Conservation (phyloP, 30 jellyfish, hydroid and myxozoan genomes). For the Aurelia aurita region DNA sequence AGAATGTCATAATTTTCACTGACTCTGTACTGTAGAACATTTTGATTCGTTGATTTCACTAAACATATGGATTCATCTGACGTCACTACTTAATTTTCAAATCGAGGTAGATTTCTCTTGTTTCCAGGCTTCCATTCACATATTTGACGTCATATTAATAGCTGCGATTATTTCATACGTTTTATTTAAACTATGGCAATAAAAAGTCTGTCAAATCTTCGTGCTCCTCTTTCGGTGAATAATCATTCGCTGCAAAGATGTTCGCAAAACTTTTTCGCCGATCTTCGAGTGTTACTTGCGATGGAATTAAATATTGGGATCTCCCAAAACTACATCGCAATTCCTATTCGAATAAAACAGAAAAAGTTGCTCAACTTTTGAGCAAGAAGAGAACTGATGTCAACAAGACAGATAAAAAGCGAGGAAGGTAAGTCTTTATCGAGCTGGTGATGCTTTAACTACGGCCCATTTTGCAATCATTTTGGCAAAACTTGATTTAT, state of each 20-base stretch:
- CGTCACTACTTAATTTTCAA: too few relatives aligned
- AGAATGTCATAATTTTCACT: too few relatives aligned
- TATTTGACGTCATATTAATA: too few relatives aligned
- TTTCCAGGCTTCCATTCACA: too few relatives aligned
- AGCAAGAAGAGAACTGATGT: constrained; percentile 4
- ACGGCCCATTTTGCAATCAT: background rate
- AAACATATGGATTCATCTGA: too few relatives aligned
- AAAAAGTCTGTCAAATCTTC: too few relatives aligned
- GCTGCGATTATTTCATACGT: too few relatives aligned
- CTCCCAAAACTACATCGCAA: constrained; percentile 30
- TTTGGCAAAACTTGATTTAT: background rate
- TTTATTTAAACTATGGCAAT: too few relatives aligned
- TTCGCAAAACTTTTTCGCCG: constrained; percentile 4
- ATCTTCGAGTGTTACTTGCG: constrained; percentile 2
- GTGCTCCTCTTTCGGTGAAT: too few relatives aligned
- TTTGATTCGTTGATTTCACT: too few relatives aligned
- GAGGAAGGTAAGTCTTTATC: constrained; percentile 20
- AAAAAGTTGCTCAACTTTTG: background rate
- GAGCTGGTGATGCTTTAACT: background rate
- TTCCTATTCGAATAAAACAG: background rate
- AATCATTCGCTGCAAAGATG: constrained; percentile 4
- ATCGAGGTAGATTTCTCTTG: too few relatives aligned
- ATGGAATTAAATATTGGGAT: background rate
- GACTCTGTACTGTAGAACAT: too few relatives aligned
- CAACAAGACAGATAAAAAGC: constrained; percentile 6